Base-by-base conservation (phyloP, 2,888 invertebrate genomes). In the Zelleria hepariella region DNA sequence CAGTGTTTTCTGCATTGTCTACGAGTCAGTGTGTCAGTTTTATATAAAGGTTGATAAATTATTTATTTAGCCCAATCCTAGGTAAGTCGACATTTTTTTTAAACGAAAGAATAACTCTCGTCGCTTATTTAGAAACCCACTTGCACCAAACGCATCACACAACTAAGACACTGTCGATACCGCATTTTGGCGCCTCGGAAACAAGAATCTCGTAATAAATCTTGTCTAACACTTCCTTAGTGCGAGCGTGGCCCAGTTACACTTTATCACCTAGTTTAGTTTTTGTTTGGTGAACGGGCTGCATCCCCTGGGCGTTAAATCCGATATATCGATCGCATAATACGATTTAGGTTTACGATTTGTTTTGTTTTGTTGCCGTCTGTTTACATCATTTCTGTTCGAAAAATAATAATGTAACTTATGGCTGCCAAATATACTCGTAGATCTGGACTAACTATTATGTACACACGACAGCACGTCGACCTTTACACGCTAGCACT, bases 201-300 rank as follows among this genome's bases (percentile, higher is more conserved):
- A 71, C 75, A 70, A 73, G 72, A 74, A 57, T 70, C 69, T 68
- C 67, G 64, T 64, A 62, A 66, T 78, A 78, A 78, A 80, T 79
- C 77, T 77, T 72, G 64, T 71, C 71, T 71, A 72, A 64, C 63
- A 67, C 70, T 80, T 80, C 80, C 79, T 75, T 68, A 74, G 77
- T 74, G 78, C 78, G 75, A 67, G 67, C 68, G 67, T 74, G 73
- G 71, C 75, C 75, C 63, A 64, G 67, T 72, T 70, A 59, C 57
- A 20, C n/a, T 53, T 58, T 49, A 58, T 49, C 57, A 47, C 57
- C 48, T 21, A 32, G 20, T 55, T 27, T 27, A 21, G 32, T 53
- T 24, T 49, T 59, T 42, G 32, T 42, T 42, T 42, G 32, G 32
- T 42, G 32, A 15, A 42, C 32, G 32, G 32, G 15, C 32, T 42